These are phyloP conservation scores for Meloidogyne floridensis DNA, from an alignment of 1,140 invertebrate genomes.

Conservation along the genomic window DNA sequence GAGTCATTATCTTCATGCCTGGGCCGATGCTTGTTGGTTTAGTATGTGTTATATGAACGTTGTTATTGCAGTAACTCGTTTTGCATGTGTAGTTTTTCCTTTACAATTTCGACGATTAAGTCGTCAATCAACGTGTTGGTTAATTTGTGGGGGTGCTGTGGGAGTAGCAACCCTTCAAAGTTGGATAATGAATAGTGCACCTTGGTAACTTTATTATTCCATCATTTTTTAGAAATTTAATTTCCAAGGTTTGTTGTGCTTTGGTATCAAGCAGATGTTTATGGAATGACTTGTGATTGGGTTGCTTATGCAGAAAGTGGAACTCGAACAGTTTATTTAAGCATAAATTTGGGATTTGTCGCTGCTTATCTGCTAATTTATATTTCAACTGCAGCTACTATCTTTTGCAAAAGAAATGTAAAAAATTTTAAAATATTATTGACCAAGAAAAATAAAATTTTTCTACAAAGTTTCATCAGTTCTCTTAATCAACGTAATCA, in stretches of 20 bases:
- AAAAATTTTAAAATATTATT: neutral
- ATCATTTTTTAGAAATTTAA: neutral
- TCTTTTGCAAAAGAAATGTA: conserved; percentile 22
- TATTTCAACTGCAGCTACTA: conserved; percentile 9
- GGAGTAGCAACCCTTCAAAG: conserved; percentile 2
- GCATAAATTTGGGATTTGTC: neutral
- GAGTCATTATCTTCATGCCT: conserved; percentile 1
- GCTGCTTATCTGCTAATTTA: conserved; percentile 24
- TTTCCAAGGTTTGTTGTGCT: conserved; percentile 15
- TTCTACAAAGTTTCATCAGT: no score
- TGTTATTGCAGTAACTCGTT: conserved; percentile 16
- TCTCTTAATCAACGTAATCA: no score
- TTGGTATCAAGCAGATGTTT: conserved; percentile 19
- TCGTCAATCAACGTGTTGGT: conserved; percentile 15
- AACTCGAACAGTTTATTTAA: conserved; percentile 15
- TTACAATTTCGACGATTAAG: conserved; percentile 17
- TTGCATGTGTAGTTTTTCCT: conserved; percentile 31
- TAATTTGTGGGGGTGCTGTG: neutral
- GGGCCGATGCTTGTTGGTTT: conserved; percentile 23
- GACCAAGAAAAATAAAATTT: no score
- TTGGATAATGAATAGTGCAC: conserved; percentile 11
- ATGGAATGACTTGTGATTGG: conserved; percentile 32
- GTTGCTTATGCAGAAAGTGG: conserved; percentile 20
- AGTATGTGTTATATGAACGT: conserved; percentile 27
- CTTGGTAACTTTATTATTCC: conserved; percentile 1